Conservation (phyloP, 2,888 invertebrate species). For the Odontothrips loti region DNA sequence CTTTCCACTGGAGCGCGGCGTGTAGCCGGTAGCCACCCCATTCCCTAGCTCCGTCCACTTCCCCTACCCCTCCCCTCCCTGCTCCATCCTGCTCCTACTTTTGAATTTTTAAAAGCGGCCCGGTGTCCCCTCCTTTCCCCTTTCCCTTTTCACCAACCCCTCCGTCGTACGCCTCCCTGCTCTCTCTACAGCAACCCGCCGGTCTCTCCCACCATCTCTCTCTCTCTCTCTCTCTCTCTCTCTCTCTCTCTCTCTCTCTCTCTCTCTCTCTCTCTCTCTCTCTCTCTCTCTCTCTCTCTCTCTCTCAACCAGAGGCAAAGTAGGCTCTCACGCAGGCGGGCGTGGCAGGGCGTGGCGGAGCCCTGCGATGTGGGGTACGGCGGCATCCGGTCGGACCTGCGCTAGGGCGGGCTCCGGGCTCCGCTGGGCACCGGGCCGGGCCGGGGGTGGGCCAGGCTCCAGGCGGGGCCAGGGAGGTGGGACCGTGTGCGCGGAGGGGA, state of each 20-base stretch:
- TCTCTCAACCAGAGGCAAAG: background rate
- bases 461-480: background rate
- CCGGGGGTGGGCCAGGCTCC: background rate
- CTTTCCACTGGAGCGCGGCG: background rate
- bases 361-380: background rate
- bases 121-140: conserved; percentile 8
- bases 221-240: conserved; percentile 16
- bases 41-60: background rate
- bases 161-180: background rate
- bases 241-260: background rate
- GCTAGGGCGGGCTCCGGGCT: background rate
- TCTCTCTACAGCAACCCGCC: too few species aligned
- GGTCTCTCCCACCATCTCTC: background rate
- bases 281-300: background rate
- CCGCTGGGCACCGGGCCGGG: background rate
- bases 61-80: background rate
- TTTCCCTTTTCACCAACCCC: background rate
- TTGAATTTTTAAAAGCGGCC: conserved; percentile 17
- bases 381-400: background rate
- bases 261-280: conserved; percentile 16
- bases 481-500: background rate
- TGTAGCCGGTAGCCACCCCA: background rate
- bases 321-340: background rate
- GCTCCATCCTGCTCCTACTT: background rate
- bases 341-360: background rate